Conservation (phyloP, 2,888 invertebrate genomes). For the Dolichopus griseipennis region DNA sequence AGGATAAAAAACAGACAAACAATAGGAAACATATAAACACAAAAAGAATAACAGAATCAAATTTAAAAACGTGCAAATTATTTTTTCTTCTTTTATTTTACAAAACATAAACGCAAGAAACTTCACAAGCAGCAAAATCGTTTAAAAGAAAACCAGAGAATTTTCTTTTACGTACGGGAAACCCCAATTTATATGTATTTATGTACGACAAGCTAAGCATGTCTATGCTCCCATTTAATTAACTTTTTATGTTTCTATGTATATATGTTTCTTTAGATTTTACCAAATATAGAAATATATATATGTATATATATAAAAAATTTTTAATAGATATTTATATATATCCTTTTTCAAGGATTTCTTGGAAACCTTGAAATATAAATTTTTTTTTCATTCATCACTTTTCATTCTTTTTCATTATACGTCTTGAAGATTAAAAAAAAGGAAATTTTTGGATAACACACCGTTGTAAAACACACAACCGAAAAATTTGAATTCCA, state of each 20-base stretch:
- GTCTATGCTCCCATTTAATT: not conserved
- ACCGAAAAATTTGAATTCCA: too few relatives aligned
- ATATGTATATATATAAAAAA: too few relatives aligned
- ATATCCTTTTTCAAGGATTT: constrained; percentile 1
- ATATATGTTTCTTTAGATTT: too few relatives aligned
- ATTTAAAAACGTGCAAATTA: not conserved
- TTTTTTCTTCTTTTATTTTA: too few relatives aligned
- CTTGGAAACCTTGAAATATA: not conserved
- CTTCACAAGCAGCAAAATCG: not conserved
- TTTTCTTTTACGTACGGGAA: not conserved
- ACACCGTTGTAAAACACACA: too few relatives aligned
- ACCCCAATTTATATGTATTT: not conserved
- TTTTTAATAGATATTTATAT: not conserved
- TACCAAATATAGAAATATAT: not conserved
- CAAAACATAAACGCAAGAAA: not conserved
- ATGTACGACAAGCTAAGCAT: not conserved
- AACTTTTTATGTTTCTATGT: not conserved
- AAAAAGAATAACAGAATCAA: not conserved
- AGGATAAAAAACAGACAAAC: not conserved
- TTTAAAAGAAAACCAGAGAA: not conserved
- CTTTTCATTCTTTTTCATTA: not conserved
- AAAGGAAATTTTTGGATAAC: too few relatives aligned
- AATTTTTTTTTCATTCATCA: not conserved
- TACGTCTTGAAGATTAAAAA: not conserved
- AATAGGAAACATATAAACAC: not conserved